Evolutionary conservation across 2,113 vertebrate species (phyloP).

Genomic region (Chloroceryle aenea): DNA sequence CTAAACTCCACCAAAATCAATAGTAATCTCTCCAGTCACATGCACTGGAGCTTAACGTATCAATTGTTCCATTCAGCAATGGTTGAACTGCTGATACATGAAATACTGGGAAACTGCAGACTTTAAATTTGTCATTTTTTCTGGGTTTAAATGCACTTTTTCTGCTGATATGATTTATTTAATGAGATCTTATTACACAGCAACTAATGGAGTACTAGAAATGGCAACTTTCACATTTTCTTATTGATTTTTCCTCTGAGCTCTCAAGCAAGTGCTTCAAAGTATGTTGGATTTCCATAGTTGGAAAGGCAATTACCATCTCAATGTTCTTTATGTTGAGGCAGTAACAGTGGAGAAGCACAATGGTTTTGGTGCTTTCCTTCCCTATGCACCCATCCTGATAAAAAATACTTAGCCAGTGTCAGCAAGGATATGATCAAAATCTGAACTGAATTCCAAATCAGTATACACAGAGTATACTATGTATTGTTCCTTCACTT

Average conservation of each 20-base stretch:
- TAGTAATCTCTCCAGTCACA: background rate
- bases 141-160: background rate
- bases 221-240: background rate
- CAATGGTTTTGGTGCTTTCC: background rate
- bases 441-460: background rate
- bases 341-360: background rate
- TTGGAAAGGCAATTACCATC: background rate
- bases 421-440: background rate
- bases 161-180: background rate
- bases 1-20: background rate
- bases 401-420: background rate
- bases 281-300: background rate
- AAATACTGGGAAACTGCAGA: background rate
- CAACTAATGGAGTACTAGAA: background rate
- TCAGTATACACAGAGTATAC: accelerated
- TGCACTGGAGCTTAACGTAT: background rate
- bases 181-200: background rate
- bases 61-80: background rate
- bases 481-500: background rate
- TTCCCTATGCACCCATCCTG: background rate
- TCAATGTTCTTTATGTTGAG: background rate
- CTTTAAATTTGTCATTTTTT: background rate
- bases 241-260: constrained; percentile 16
- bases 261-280: background rate
- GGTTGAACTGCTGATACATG: background rate